Conservation (phyloP, 2,888 invertebrate genomes). For the Epinotia ramella region DNA sequence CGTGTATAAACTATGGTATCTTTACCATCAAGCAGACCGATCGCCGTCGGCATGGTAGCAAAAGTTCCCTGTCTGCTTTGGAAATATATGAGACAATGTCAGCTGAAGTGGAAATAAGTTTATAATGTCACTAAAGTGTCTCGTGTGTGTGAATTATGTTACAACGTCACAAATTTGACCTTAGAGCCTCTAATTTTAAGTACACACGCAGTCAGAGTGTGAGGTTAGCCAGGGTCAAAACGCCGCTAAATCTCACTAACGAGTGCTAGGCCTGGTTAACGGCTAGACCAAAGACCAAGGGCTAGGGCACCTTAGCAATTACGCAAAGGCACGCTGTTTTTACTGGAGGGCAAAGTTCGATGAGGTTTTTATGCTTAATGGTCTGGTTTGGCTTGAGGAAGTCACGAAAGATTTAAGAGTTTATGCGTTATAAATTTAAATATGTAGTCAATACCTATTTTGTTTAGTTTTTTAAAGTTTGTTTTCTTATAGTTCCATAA, state of each 20-base stretch:
- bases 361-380: neutral
- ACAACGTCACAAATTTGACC: neutral
- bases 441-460: too few relatives aligned
- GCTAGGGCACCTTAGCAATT: slow-evolving; percentile 8
- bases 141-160: too few relatives aligned
- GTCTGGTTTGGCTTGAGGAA: neutral
- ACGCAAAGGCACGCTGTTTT: neutral
- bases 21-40: too few relatives aligned
- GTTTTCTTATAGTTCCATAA: too few relatives aligned
- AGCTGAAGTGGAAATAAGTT: too few relatives aligned
- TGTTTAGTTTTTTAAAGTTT: too few relatives aligned
- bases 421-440: too few relatives aligned
- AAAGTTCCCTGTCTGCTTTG: too few relatives aligned
- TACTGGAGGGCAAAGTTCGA: neutral
- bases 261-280: neutral
- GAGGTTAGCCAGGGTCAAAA: neutral
- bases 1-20: too few relatives aligned
- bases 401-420: neutral
- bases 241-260: neutral
- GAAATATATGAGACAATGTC: too few relatives aligned
- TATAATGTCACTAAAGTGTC: too few relatives aligned
- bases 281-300: slow-evolving; percentile 9
- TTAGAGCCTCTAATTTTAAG: neutral
- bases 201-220: neutral
- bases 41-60: too few relatives aligned